A percentile compares a stretch with the other conserved stretches of the same genome.
These are phyloP conservation scores for Agriopis aurantiaria DNA, from an alignment of 2,888 invertebrate species.

Conservation along the genomic window DNA sequence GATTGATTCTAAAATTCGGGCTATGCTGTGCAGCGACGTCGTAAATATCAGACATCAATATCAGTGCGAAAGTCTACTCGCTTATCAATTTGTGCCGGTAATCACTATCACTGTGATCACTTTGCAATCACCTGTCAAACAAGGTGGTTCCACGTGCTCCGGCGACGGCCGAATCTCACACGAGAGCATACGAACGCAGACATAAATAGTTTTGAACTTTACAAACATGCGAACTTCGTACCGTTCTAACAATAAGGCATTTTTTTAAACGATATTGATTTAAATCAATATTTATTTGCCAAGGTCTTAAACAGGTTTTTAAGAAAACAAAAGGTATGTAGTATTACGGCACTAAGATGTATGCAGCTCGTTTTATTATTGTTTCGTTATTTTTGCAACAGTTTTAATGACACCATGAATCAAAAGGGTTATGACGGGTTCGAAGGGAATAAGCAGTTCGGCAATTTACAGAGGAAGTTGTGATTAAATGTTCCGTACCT, in stretches of 20 bases:
- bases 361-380: slow-evolving; percentile 5
- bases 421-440: slow-evolving; percentile 45
- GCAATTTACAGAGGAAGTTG: slow-evolving; percentile 71
- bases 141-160: slow-evolving; percentile 71
- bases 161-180: slow-evolving; percentile 64
- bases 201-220: slow-evolving; percentile 79
- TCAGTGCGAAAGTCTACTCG: slow-evolving; percentile 16
- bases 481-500: slow-evolving; percentile 80
- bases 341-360: not conserved
- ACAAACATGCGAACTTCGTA: slow-evolving; percentile 61
- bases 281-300: slow-evolving; percentile 6
- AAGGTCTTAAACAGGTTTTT: slow-evolving; percentile 24
- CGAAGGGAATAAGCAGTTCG: slow-evolving; percentile 54
- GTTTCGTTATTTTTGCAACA: slow-evolving; percentile 10
- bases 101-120: slow-evolving; percentile 48
- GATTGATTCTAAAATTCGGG: too few species aligned
- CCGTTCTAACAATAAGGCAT: slow-evolving; percentile 38
- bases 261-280: slow-evolving; percentile 4
- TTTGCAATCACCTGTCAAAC: slow-evolving; percentile 65
- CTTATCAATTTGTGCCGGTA: slow-evolving; percentile 20
- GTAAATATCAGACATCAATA: not conserved
- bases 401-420: slow-evolving; percentile 31
- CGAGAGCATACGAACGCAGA: slow-evolving; percentile 67
- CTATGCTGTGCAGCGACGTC: too few species aligned
- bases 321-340: slow-evolving; percentile 3